These are phyloP conservation scores for Odontocerum albicorne DNA, from an alignment of 2,888 invertebrate genomes.

Conservation along the genomic window DNA sequence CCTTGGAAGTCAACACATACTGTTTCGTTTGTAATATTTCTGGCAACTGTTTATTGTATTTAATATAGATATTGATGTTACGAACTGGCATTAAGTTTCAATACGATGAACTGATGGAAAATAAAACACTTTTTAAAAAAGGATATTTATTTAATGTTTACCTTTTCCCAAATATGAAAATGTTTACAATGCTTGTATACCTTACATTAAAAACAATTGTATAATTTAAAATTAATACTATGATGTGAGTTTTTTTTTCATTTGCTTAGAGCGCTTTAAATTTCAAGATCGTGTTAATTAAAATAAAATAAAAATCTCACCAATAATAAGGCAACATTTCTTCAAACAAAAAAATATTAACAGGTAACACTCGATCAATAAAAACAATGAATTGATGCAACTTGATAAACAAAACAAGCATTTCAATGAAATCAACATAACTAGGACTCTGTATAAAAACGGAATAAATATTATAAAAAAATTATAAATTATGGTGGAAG, in stretches of 20 bases:
- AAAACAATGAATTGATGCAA: too few relatives aligned
- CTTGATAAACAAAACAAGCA: too few relatives aligned
- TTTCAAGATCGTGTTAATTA: constrained; percentile 14
- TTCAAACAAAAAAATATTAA: not conserved
- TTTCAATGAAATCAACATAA: too few relatives aligned
- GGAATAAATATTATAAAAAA: too few relatives aligned
- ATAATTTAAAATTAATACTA: constrained; percentile 26
- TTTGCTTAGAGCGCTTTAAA: constrained; percentile 20
- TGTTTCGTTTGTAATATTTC: too few relatives aligned
- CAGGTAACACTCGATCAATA: too few relatives aligned
- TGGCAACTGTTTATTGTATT: too few relatives aligned
- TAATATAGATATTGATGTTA: too few relatives aligned
- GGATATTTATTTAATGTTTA: constrained; percentile 35
- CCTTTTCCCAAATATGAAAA: constrained; percentile 32
- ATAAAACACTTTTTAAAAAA: constrained; percentile 29
- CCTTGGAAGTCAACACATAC: too few relatives aligned
- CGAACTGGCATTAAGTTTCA: too few relatives aligned
- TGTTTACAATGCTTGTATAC: constrained; percentile 23
- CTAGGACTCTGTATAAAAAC: too few relatives aligned
- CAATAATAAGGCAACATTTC: constrained; percentile 30
- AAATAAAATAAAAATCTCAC: constrained; percentile 23
- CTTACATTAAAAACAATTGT: constrained; percentile 22
- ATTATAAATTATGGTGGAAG: too few relatives aligned
- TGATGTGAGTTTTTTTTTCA: constrained; percentile 22
- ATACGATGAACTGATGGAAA: not conserved